Evolutionary conservation across 2,113 vertebrate genomes (phyloP), one percentile per base, ranked within the genome.

Genomic region (Dolichallabes microphthalmus): DNA sequence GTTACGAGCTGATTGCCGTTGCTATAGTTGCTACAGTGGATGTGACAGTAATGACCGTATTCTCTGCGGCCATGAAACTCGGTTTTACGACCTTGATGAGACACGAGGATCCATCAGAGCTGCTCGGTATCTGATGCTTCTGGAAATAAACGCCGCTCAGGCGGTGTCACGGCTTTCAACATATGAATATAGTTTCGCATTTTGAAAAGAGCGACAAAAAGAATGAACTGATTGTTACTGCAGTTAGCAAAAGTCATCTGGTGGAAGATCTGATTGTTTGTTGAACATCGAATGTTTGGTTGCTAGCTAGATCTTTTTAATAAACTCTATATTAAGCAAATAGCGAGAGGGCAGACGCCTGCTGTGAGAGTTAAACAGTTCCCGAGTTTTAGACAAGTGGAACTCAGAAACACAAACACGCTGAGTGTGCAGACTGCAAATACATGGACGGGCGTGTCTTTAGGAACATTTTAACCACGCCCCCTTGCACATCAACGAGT

Each of bases 21-120:
- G 80, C 80, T 82, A 82, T 82, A 82, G 80, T 20, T 82, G 39
- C 80, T 82, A 17, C 32, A 68, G 39, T 52, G 60, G 39, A 53
- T 82, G 63, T 66, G n/a, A 50, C 45, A 39, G 61, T 82, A 66
- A 82, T 82, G 80, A 66, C 39, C n/a, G n/a, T 32, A 19, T 82
- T 27, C 50, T 69, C 20, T 1, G 30, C 14, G 50, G 27, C 45
- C 45, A 55, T 82, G 76, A 79, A 79, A 60, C 55, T 35, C 20
- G 32, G 10, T 35, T 79, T 79, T 79, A 60, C 19, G 57, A 79
- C 55, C 76, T 39, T 25, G 57, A 79, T 79, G 76, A 60, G 76
- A 79, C 76, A 79, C 4, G 30, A 79, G 76, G 20, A 79, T 79
- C 76, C 76, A 79, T 79, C 76, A 79, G 50, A 76, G 73, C 50